These are phyloP conservation scores for Apogon talboti DNA, from an alignment of 2,797 vertebrate genomes.

Conservation along the genomic window DNA sequence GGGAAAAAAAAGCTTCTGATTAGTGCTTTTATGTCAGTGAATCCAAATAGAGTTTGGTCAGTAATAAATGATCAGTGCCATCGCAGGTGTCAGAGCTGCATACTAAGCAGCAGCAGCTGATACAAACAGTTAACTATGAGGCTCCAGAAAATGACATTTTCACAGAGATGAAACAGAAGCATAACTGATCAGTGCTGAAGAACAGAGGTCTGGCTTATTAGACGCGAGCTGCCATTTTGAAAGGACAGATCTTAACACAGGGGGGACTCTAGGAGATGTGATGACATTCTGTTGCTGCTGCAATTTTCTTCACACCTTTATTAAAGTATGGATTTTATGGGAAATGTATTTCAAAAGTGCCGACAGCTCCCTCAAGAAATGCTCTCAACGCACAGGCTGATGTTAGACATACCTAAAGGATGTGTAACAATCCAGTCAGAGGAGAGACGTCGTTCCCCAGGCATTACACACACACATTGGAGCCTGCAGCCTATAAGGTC, in stretches of 20 bases:
- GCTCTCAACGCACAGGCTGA: constrained; percentile 2
- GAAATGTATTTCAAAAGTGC: constrained; percentile 9
- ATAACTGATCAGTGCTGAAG: constrained; percentile 27
- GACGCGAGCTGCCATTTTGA: constrained; percentile 64
- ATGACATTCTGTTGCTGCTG: constrained; percentile 36
- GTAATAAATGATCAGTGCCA: constrained; percentile 57
- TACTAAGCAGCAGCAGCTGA: constrained; percentile 56
- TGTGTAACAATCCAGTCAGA: constrained; percentile 45
- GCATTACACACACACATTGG: constrained; percentile 41
- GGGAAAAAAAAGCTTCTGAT: constrained; percentile 44
- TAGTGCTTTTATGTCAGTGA: constrained; percentile 42
- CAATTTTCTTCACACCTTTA: constrained; percentile 27
- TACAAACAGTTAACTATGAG: constrained; percentile 31
- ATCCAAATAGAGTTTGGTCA: constrained; percentile 57
- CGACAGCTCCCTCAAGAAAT: not conserved
- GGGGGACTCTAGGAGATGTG: constrained; percentile 28
- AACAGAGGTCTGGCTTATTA: constrained; percentile 50
- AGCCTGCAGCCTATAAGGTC: constrained; percentile 56
- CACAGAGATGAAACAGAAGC: constrained; percentile 55
- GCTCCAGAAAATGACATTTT: constrained; percentile 61
- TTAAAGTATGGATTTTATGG: constrained; percentile 37
- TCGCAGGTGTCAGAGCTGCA: constrained; percentile 48
- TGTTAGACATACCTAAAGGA: constrained; percentile 38
- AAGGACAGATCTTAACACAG: constrained; percentile 59
- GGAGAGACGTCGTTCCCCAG: constrained; percentile 26